Base-by-base conservation (phyloP, 1,140 invertebrate genomes). In the Nephotettix cincticeps region DNA sequence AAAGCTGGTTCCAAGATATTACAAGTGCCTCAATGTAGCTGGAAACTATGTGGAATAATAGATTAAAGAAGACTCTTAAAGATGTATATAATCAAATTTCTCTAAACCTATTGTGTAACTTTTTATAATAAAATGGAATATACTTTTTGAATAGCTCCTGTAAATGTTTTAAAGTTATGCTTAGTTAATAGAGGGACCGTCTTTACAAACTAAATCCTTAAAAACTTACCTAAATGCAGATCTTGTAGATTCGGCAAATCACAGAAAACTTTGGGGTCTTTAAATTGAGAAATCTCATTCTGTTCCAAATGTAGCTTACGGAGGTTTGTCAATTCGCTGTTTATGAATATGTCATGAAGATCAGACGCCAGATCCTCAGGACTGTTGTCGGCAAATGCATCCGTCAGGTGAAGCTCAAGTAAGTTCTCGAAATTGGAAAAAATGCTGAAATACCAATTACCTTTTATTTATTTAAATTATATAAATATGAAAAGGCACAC, bases 341-440 rank as follows among this genome's bases (percentile, higher is more conserved):
- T 87, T 0, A 87, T 83, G 76, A 93, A 93, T 67, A 93, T 91
- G 74, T 90, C 86, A 74, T 90, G 88, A 28, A 93, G 81, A 75
- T 89, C 86, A 67, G 85, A 82, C 43, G 88, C 87, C 51, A 90
- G 77, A 65, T 86, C 84, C 25, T 83, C 84, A 28, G 86, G 85
- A 2, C 84, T 84, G 43, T 88, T 87, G 76, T 91, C 88, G 67
- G 88, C 87, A 77, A 94, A 94, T 1, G 92, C 90, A 76, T 91
- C 86, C 1, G 90, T 92, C 40, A 93, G 80, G 79, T 93, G 90
- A 0, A 93, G 80, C 74, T 91, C 89, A 66, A 86, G 77, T 1
- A 94, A 79, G 66, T 90, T 90, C 0, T 86, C 80, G 79, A 94
- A 93, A 80, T 93, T 93, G 1, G 90, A 92, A 77, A 94, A 92